A percentile compares a stretch with the other conserved stretches of the same genome.
These are phyloP conservation scores for Lamellibrachia satsuma DNA, from an alignment of 2,888 invertebrate species.

Conservation along the genomic window DNA sequence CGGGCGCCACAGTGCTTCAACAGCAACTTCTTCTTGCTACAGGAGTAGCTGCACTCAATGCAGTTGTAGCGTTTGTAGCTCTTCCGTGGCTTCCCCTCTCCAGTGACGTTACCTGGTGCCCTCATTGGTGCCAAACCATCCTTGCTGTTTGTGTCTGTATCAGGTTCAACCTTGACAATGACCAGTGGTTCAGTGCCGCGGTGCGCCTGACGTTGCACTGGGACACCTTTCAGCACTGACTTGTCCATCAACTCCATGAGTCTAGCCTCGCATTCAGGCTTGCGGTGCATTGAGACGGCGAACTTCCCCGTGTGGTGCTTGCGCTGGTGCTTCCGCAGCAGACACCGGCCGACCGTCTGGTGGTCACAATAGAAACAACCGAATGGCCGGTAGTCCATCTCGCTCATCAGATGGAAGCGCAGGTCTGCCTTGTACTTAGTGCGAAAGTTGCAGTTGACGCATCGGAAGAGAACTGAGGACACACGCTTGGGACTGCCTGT, in stretches of 20 bases:
- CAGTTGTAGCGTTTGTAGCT: conserved; percentile 19
- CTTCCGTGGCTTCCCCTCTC: not conserved
- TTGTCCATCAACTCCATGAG: conserved; percentile 32
- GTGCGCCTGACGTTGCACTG: not conserved
- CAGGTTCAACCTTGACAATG: not conserved
- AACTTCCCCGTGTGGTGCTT: conserved; percentile 31
- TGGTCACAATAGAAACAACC: conserved; percentile 37
- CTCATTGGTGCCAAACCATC: not conserved
- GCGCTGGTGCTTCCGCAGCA: conserved; percentile 37
- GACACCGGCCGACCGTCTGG: conserved; percentile 32
- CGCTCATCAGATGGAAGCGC: conserved; percentile 39
- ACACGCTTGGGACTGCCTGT: not conserved
- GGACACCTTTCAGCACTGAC: not conserved
- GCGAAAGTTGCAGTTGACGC: conserved; percentile 35
- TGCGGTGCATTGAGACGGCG: conserved; percentile 26
- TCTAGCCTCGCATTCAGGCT: conserved; percentile 32
- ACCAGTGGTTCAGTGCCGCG: not conserved
- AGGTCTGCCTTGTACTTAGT: conserved; percentile 34
- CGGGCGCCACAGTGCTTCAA: conserved; percentile 38
- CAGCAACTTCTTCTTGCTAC: conserved; percentile 33
- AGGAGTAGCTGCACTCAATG: conserved; percentile 34
- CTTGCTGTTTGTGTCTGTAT: not conserved
- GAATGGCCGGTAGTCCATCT: conserved; percentile 41
- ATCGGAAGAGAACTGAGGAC: conserved; percentile 28
- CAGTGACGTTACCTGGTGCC: not conserved